Evolutionary conservation across 2,113 vertebrate genomes (phyloP), one percentile per base, ranked within the genome.

Genomic region (Pangasianodon hypophthalmus): DNA sequence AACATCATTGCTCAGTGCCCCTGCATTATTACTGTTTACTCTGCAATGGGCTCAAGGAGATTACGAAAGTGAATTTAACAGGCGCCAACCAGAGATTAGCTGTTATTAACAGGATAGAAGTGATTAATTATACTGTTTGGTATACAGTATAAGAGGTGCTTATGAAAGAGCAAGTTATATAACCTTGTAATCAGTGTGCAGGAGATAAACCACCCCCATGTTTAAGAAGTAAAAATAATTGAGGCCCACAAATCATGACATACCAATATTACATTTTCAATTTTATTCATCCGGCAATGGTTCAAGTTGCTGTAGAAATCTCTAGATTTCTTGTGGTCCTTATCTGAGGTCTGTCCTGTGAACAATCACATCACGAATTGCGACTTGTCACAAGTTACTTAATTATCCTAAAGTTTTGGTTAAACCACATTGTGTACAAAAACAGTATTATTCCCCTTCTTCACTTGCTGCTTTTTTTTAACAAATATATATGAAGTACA

Each of bases 81-180:
- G 54, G 75, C 88, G 67, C 32, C 90, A 71, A 82, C 92, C 60
- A 92, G 41, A 85, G 77, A 93, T 92, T 77, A 88, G 88, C 81
- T 91, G 3, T 69, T 91, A 88, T 91, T 90, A 92, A 93, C 93
- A 90, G 84, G 88, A 93, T 93, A 88, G 64, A 89, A 67, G 50
- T 29, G 41, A 88, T 80, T 91, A 73, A 87, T 91, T 80, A 91
- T 64, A 67, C 21, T 71, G 86, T 79, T 85, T 87, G 44, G 1
- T 48, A 46, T 75, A 9, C 41, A 29, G 44, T n/a, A 50, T 29
- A 80, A 85, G 54, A 8, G 73, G 73, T 93, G 92, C 88, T n/a
- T 52, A 80, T 80, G 37, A 60, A 69, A 73, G 60, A 41, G 73
- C 9, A 73, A 29, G 41, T 87, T 85, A 77, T 52, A 7, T 77